Conservation (phyloP, 2,888 invertebrate species). For the Augiades crinisus region DNA sequence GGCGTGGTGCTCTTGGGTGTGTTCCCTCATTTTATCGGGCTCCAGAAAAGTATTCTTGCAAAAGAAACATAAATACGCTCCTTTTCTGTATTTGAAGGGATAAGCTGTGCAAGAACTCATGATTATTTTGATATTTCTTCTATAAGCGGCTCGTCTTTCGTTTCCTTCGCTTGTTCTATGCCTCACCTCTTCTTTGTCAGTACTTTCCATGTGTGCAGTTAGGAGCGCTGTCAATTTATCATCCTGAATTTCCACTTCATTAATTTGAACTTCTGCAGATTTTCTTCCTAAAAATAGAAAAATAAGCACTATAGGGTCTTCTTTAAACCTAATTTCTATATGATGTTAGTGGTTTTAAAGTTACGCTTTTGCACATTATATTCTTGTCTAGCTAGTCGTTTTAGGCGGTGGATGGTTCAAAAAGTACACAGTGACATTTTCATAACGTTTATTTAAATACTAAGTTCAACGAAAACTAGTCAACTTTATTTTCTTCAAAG, state of each 20-base stretch:
- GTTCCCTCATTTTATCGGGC: constrained; percentile 65
- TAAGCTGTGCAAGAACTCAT: constrained; percentile 65
- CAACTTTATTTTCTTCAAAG: constrained; percentile 29
- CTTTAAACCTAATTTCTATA: constrained; percentile 20
- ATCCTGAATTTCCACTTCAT: constrained; percentile 52
- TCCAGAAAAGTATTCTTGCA: constrained; percentile 66
- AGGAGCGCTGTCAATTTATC: constrained; percentile 34
- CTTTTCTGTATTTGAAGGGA: constrained; percentile 72
- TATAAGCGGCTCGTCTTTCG: constrained; percentile 59
- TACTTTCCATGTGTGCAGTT: constrained; percentile 18
- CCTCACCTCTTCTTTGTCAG: constrained; percentile 19
- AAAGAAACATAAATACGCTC: constrained; percentile 66
- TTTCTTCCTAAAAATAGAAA: constrained; percentile 78
- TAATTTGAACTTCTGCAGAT: constrained; percentile 53
- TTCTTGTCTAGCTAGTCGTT: neutral
- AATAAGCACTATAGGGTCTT: constrained; percentile 63
- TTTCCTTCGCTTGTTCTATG: constrained; percentile 40
- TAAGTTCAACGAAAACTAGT: neutral
- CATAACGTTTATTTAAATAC: constrained; percentile 11
- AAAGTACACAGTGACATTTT: neutral
- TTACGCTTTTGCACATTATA: neutral
- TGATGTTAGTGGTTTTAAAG: neutral
- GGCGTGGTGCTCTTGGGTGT: constrained; percentile 52
- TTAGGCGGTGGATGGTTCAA: neutral
- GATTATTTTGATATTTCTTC: constrained; percentile 62